Evolutionary conservation across 2,888 invertebrate genomes (phyloP).

Genomic region (Eupeodes luniger): DNA sequence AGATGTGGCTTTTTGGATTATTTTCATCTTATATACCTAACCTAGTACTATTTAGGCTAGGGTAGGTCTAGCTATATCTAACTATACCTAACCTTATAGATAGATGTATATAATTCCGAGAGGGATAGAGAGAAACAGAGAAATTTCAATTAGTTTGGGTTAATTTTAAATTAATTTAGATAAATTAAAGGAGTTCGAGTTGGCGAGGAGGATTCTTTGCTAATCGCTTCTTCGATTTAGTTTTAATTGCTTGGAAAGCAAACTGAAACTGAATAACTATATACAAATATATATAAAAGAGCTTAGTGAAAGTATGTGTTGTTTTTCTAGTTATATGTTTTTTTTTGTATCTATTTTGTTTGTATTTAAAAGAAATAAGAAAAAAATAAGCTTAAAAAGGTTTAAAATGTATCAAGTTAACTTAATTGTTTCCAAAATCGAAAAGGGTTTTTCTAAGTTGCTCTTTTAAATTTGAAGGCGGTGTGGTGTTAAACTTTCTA

Average conservation of each 20-base stretch:
- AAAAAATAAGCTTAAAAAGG: neutral
- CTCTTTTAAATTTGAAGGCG: too few relatives aligned
- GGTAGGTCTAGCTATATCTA: neutral
- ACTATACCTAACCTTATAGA: neutral
- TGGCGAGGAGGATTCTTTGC: slow-evolving; percentile 57
- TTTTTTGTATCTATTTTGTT: neutral
- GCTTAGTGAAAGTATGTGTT: slow-evolving; percentile 21
- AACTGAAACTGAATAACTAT: slow-evolving; percentile 3
- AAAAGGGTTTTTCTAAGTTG: too few relatives aligned
- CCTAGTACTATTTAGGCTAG: slow-evolving; percentile 13
- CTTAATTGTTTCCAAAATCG: too few relatives aligned
- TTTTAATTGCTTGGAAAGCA: slow-evolving; percentile 59
- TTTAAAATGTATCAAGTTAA: neutral
- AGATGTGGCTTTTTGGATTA: slow-evolving; percentile 66
- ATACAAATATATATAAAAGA: neutral
- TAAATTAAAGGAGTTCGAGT: slow-evolving; percentile 65
- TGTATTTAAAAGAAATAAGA: neutral
- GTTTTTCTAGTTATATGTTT: neutral
- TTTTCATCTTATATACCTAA: slow-evolving; percentile 32
- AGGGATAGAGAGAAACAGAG: neutral
- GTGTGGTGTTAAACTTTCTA: too few relatives aligned
- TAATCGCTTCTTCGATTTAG: slow-evolving; percentile 73
- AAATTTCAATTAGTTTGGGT: slow-evolving; percentile 75
- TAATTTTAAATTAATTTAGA: slow-evolving; percentile 75
- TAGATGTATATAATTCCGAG: neutral